Conservation (phyloP, 2,888 invertebrate genomes). For the Melanophora roralis region DNA sequence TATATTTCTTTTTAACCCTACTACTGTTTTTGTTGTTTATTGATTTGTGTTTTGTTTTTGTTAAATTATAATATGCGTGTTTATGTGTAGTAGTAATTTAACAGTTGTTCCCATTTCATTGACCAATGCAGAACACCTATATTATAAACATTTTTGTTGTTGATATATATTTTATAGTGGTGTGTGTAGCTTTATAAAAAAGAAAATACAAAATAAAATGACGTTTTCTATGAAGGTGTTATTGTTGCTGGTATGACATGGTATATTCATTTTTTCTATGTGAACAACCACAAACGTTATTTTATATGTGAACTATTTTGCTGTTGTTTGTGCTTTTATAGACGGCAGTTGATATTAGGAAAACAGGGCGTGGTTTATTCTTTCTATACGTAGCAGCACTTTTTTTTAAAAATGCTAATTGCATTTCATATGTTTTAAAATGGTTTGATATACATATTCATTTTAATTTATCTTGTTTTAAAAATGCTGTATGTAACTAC, state of each 20-base stretch:
- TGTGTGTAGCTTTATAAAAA: conserved; percentile 1
- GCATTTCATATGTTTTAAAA: background rate
- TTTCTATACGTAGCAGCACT: background rate
- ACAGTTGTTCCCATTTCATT: conserved; percentile 72
- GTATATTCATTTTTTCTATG: conserved; percentile 43
- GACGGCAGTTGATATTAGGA: conserved; percentile 26
- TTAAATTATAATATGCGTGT: background rate
- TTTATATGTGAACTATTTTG: background rate
- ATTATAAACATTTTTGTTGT: conserved; percentile 13
- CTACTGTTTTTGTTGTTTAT: conserved; percentile 9
- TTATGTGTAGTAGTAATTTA: background rate
- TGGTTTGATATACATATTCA: too few relatives aligned
- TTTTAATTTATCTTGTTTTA: too few relatives aligned
- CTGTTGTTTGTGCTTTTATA: background rate
- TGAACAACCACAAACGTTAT: conserved; percentile 22
- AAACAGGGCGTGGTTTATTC: conserved; percentile 48
- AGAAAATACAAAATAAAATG: conserved; percentile 51
- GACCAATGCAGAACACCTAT: conserved; percentile 74
- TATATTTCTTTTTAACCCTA: conserved; percentile 4
- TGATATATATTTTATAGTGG: background rate
- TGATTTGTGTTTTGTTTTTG: background rate
- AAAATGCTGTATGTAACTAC: too few relatives aligned
- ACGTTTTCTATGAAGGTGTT: conserved; percentile 26
- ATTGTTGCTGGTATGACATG: background rate
- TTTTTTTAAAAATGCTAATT: too few relatives aligned